Conservation (phyloP, 2,797 vertebrate genomes). For the Neosilurus hyrtlii region DNA sequence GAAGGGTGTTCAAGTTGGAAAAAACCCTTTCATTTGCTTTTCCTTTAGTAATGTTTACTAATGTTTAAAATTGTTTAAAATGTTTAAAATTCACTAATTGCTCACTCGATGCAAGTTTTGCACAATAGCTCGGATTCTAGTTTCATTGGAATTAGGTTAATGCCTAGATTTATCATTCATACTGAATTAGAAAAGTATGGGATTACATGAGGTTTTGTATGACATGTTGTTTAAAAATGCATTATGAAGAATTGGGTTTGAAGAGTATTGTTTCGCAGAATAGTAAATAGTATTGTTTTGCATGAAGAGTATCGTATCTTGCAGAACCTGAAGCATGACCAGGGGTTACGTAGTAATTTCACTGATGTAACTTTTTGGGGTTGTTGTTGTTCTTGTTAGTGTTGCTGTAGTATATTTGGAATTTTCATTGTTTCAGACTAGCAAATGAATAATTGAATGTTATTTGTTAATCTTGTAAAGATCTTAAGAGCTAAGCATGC, state of each 20-base stretch:
- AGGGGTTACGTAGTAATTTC: not conserved
- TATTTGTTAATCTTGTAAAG: constrained; percentile 13
- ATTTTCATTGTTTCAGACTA: constrained; percentile 3
- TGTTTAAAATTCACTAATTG: not conserved
- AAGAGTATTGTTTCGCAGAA: not conserved
- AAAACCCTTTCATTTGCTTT: not conserved
- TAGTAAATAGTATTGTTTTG: not conserved
- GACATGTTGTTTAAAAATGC: not conserved
- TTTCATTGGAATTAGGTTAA: not conserved
- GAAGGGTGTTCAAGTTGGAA: not conserved
- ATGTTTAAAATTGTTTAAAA: too few relatives aligned
- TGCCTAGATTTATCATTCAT: not conserved
- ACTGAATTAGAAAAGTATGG: not conserved
- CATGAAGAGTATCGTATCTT: not conserved
- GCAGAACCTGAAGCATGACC: not conserved
- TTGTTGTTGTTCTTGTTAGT: not conserved
- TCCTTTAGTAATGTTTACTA: too few relatives aligned
- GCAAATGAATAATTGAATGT: too few relatives aligned
- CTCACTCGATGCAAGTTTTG: too few relatives aligned
- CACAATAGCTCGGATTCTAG: too few relatives aligned
- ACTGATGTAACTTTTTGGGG: not conserved
- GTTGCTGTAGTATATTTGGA: not conserved
- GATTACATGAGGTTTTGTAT: not conserved
- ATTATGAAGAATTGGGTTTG: not conserved
- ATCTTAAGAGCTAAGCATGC: not conserved